A percentile compares a stretch with the other conserved stretches of the same genome.
These are phyloP conservation scores for Plodia interpunctella DNA, from an alignment of 1,140 invertebrate species.

Conservation along the genomic window DNA sequence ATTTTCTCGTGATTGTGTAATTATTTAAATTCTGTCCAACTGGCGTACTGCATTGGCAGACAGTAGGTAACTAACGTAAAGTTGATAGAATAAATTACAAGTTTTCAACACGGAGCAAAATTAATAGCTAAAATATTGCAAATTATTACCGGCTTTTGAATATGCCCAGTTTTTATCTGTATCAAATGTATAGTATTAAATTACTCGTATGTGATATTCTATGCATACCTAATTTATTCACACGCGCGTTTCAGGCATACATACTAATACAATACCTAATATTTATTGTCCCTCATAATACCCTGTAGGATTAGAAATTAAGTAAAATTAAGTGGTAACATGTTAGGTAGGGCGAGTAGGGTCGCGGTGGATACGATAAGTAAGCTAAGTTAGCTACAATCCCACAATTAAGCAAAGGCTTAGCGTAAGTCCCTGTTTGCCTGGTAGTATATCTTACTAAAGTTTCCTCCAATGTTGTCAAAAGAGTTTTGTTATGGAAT, in stretches of 20 bases:
- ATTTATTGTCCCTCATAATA: slow-evolving; percentile 3
- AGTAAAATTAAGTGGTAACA: slow-evolving; percentile 25
- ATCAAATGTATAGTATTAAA: no score
- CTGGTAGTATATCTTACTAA: slow-evolving; percentile 7
- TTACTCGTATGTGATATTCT: no score
- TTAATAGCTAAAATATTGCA: no score
- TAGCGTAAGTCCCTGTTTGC: slow-evolving; percentile 22
- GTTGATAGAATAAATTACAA: no score
- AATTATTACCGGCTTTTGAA: no score
- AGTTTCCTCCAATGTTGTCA: slow-evolving; percentile 7
- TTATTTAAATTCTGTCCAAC: no score
- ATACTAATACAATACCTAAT: not conserved
- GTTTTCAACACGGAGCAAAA: no score
- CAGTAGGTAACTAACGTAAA: no score
- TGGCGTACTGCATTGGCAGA: no score
- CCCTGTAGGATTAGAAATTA: slow-evolving; percentile 5
- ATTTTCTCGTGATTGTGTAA: no score
- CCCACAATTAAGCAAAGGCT: slow-evolving; percentile 38
- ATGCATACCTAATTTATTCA: not conserved
- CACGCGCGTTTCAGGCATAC: not conserved
- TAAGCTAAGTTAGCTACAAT: slow-evolving; percentile 35
- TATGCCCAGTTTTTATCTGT: no score
- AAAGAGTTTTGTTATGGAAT: not conserved
- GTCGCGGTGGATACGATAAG: slow-evolving; percentile 32
- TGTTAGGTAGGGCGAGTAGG: slow-evolving; percentile 11